Conservation (phyloP, 64 coral and sea anemone genomes). For the Orbicella faveolata region DNA sequence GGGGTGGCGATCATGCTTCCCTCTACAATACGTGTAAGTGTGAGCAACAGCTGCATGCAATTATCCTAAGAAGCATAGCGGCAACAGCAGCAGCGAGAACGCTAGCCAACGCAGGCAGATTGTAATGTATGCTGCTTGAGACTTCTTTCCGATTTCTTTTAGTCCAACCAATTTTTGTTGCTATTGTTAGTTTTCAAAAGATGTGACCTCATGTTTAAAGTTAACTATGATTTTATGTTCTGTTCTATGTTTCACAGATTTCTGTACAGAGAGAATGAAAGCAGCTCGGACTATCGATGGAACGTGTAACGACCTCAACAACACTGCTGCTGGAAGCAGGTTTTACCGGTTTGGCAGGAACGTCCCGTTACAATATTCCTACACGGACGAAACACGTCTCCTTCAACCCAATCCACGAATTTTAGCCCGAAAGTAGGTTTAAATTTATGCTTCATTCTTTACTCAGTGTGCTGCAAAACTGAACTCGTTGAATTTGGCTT, state of each 20-base stretch:
- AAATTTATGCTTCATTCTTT: neutral
- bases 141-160: too few species aligned
- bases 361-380: constrained; percentile 21
- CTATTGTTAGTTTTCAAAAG: too few species aligned
- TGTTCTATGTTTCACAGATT: constrained; percentile 26
- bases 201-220: too few species aligned
- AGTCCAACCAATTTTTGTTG: too few species aligned
- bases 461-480: too few species aligned
- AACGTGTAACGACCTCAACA: constrained; percentile 68
- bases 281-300: constrained; percentile 76
- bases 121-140: too few species aligned
- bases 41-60: neutral
- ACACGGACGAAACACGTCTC: constrained; percentile 7
- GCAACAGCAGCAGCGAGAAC: neutral
- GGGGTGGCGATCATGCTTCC: constrained; percentile 20
- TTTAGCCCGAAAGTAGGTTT: constrained; percentile 69
- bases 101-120: too few species aligned
- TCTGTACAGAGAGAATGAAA: constrained; percentile 73
- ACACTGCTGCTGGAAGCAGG: constrained; percentile 69
- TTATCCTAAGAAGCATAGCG: neutral
- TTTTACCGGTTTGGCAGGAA: constrained; percentile 94
- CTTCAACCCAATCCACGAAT: constrained; percentile 72
- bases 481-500: too few species aligned
- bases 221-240: neutral
- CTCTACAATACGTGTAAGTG: constrained; percentile 71